A percentile compares a stretch with the other conserved stretches of the same genome.
Evolutionary conservation across 2,113 vertebrate species (phyloP).

Genomic region (Coryphaenoides rupestris): DNA sequence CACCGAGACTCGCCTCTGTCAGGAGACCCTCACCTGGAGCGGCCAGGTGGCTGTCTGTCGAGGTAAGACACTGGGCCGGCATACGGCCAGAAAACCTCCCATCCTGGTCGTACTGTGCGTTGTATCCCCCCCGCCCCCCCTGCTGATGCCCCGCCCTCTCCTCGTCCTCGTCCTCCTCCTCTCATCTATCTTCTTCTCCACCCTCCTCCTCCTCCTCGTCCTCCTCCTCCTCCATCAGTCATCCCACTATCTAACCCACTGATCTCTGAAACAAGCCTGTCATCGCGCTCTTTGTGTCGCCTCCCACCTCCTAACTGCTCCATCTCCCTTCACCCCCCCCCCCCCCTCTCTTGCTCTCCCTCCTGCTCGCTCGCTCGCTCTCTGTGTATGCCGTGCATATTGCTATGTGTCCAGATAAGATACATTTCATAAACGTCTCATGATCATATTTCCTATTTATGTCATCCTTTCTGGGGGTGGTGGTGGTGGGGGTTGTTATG

Average conservation of each 20-base stretch:
- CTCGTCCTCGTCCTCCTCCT: background rate
- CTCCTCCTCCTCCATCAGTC: constrained; percentile 27
- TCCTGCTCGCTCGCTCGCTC: constrained; percentile 7
- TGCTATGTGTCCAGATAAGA: constrained; percentile 21
- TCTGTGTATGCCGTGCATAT: constrained; percentile 32
- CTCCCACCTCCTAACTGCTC: constrained; percentile 3
- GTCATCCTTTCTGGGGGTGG: constrained; percentile 23
- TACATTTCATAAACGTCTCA: constrained; percentile 28
- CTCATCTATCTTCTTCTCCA: constrained; percentile 8
- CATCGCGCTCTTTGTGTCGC: constrained; percentile 43
- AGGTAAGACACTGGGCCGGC: constrained; percentile 57
- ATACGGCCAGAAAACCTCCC: background rate
- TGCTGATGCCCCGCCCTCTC: no score
- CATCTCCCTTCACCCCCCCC: constrained; percentile 7
- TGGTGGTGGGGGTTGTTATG: constrained; percentile 15
- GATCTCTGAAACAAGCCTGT: constrained; percentile 49
- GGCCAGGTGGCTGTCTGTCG: constrained; percentile 75
- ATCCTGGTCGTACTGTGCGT: background rate
- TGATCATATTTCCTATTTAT: constrained; percentile 48
- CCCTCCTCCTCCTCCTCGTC: constrained; percentile 7
- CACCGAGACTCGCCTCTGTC: constrained; percentile 75
- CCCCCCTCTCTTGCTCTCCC: background rate
- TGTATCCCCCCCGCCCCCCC: background rate
- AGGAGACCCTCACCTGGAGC: constrained; percentile 74
- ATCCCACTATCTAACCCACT: constrained; percentile 38